Evolutionary conservation across 2,797 vertebrate genomes (phyloP), one percentile per base, ranked within the genome.

Genomic region (Phoxinus dragarum): DNA sequence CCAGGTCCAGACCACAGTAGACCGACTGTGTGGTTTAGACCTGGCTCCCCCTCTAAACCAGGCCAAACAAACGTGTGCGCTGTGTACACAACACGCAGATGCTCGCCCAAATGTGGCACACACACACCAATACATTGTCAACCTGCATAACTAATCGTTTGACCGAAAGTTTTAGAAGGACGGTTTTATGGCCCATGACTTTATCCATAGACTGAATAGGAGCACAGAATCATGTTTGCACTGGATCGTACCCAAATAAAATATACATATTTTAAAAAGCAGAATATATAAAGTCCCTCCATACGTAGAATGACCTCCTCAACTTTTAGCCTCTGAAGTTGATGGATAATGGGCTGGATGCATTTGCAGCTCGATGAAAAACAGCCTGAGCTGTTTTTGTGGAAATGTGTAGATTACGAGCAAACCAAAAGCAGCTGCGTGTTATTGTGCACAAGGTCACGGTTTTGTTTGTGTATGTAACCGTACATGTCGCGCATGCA

Each of bases 391-490:
- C 52, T 54, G 75, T 87, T 81, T 75, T 87, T 81, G 73, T 88
- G 88, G 74, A 89, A 83, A 77, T 76, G 23, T 86, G 75, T 83
- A 87, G 82, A 83, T 69, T 82, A 66, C 72, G 80, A 83, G 54
- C 64, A 88, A 89, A 89, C 82, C 85, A 76, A 86, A 90, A 84
- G 72, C 89, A 86, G 85, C 84, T 90, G 88, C 64, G 72, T 81
- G 44, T 80, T 59, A 44, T 61, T 80, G 82, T 82, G 69, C 19
- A 6, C 84, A 61, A 79, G 68, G 80, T 69, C 69, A 54, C 31
- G 17, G 59, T 23, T 67, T 27, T 69, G 44, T 76, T 52, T 36
- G 16, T 84, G 11, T 85, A 78, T 87, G 61, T 80, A 31, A 27
- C 27, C 27, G 27, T 27, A 69, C 42, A 14, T 72, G 34, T 56